Conservation (phyloP, 2,797 vertebrate species). For the Protosalanx chinensis region DNA sequence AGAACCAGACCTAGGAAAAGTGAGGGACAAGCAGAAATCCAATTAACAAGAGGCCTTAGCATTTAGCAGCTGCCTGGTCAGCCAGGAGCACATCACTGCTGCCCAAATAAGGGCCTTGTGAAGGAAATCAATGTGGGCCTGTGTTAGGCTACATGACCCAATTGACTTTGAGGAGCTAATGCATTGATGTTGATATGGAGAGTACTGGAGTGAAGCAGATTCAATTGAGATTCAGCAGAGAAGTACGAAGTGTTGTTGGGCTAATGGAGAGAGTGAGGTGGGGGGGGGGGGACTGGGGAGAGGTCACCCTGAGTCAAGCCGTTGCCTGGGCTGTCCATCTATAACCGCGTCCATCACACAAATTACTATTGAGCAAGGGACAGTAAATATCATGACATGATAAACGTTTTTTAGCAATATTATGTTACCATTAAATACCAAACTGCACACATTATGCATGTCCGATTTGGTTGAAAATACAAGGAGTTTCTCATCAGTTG, state of each 20-base stretch:
- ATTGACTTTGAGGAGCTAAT: slow-evolving; percentile 68
- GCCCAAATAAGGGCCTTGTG: slow-evolving; percentile 53
- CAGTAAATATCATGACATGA: background rate
- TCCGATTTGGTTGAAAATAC: too few species aligned
- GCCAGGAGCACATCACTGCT: slow-evolving; percentile 14
- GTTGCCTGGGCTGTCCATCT: slow-evolving; percentile 31
- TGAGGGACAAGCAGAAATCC: slow-evolving; percentile 48
- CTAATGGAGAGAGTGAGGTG: slow-evolving; percentile 54
- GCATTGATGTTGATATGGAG: slow-evolving; percentile 64
- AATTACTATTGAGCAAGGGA: slow-evolving; percentile 4
- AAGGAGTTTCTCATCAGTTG: too few species aligned
- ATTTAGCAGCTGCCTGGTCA: slow-evolving; percentile 45
- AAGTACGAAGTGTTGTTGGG: slow-evolving; percentile 64
- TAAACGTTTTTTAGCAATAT: too few species aligned
- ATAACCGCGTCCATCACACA: slow-evolving; percentile 21
- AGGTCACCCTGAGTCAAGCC: slow-evolving; percentile 54
- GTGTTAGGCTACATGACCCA: slow-evolving; percentile 42
- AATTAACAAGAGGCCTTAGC: slow-evolving; percentile 53
- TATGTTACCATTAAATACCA: too few species aligned
- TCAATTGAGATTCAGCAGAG: slow-evolving; percentile 66
- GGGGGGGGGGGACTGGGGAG: slow-evolving; percentile 18
- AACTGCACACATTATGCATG: too few species aligned
- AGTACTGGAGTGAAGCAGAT: slow-evolving; percentile 62
- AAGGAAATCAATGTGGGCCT: slow-evolving; percentile 51
- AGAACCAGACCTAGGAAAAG: slow-evolving; percentile 42